Evolutionary conservation across 1,140 invertebrate species (phyloP), one percentile per base, ranked within the genome.

Genomic region (Anadara kagoshimensis): DNA sequence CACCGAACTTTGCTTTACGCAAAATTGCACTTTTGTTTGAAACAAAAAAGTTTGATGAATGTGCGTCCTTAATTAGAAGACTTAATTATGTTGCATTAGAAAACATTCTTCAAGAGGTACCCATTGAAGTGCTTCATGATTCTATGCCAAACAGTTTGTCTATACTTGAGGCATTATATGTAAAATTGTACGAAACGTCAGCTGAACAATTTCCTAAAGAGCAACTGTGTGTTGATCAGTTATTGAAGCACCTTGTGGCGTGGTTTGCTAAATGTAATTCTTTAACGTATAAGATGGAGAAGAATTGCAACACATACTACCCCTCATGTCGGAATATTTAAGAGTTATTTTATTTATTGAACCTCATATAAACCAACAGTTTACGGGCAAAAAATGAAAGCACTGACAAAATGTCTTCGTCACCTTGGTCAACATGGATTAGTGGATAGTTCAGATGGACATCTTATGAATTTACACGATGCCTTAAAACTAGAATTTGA

Each of bases 391-490:
- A 91, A 93, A 29, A 91, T 93, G 57, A 91, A 93, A 67, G 92
- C 94, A 56, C 89, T 98, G 36, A 95, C 96, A 80, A 93, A 93
- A 77, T 95, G 95, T 24, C 93, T 97, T 1, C 94, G 96, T 89
- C 93, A 89, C 49, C 90, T 97, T 29, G 95, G 95, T 1, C 94
- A 95, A 71, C 96, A 98, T 87, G 96, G 96, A 0, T 88, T 97
- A 29, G 95, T 94, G 0, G 90, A 92, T 44, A 92, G 91, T 10
- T 90, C 90, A 5, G 91, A 92, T 82, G 90, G 92, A 71, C 90
- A 90, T 5, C 83, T 93, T 4, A 91, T 91, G 71, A 91, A 91
- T 70, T 83, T 93, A 4, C 92, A 92, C 81, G 91, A 93, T 43
- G 93, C 93, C 1, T 90, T 95, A 56, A 94, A 94, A 88, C 92